Base-by-base conservation (phyloP, 1,140 invertebrate species). In the Elysia chlorotica region DNA sequence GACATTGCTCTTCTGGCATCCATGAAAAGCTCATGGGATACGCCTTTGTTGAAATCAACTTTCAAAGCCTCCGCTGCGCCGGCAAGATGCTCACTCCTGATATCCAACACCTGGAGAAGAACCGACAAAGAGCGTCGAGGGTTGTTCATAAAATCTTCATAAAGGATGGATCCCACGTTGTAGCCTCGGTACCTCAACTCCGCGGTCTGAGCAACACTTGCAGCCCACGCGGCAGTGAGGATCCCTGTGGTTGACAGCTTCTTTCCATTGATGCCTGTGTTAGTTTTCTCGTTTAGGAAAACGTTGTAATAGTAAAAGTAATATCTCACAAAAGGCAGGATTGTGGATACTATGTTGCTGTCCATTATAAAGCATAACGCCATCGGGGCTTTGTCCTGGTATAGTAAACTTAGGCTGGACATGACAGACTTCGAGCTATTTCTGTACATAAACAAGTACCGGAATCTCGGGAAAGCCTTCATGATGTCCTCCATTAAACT, bases 61-160 rank as follows among this genome's bases (percentile, higher is more conserved):
- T 79, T 80, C 66, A 85, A 82, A 0, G 78, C 83, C 48, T 85
- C 78, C 36, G 78, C 62, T 0, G 83, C 83, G 28, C 66, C 30
- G 1, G 73, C 68, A 2, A 85, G 66, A 61, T 81, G 74, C 61
- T 85, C 82, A 2, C 74, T 66, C 14, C 80, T 73, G 31, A 85
- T 79, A 48, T 81, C 78, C 35, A 85, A 67, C 14, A 71, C 68
- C 41, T 81, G 78, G 56, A 85, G 80, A 30, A 85, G 71, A 1
- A 80, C 73, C 2, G 71, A 73, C 35, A 79, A 77, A 1, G 77
- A 80, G 14, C 76, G 66, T 5, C 75, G 73, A 0, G 83, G 79
- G 66, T 80, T 82, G 36, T 79, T 81, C 78, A 85, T 83, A 67
- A 83, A 70, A 36, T 85, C 83, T 73, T 85, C 83, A 66, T 78